Evolutionary conservation across 2,888 invertebrate species (phyloP).

Genomic region (Diplazon laetatorius): DNA sequence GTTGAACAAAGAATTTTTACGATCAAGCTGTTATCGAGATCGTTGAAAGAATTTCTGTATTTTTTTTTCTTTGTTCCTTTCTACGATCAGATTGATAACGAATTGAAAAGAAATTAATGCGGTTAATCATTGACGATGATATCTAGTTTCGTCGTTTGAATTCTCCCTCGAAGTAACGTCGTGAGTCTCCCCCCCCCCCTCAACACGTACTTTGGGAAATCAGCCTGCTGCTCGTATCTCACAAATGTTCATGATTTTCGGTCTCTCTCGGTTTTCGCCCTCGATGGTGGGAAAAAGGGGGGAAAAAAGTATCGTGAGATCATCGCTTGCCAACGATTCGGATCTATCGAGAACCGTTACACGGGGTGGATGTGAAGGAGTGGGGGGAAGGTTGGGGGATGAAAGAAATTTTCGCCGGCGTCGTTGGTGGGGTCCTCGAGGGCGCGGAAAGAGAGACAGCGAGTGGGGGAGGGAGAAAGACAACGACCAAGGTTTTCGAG

Average conservation of each 20-base stretch:
- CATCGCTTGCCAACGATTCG: slow-evolving; percentile 68
- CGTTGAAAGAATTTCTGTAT: too few species aligned
- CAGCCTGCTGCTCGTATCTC: slow-evolving; percentile 41
- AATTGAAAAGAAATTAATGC: neutral
- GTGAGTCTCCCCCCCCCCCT: too few species aligned
- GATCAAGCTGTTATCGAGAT: too few species aligned
- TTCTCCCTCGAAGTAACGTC: slow-evolving; percentile 9
- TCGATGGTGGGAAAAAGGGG: slow-evolving; percentile 31
- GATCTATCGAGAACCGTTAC: slow-evolving; percentile 71
- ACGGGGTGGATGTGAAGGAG: too few species aligned
- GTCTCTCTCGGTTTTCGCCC: neutral
- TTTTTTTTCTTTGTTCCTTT: too few species aligned
- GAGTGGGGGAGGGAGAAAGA: too few species aligned
- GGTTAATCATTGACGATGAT: neutral
- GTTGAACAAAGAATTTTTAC: too few species aligned
- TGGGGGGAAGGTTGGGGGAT: slow-evolving; percentile 57
- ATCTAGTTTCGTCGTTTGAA: slow-evolving; percentile 7
- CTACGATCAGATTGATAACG: too few species aligned
- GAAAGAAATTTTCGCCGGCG: slow-evolving; percentile 65
- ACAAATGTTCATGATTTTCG: slow-evolving; percentile 33
- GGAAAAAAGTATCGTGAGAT: slow-evolving; percentile 71
- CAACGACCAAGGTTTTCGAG: slow-evolving; percentile 65
- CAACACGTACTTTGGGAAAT: slow-evolving; percentile 67
- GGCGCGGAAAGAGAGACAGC: too few species aligned
- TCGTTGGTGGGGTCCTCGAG: slow-evolving; percentile 41